Base-by-base conservation (phyloP, 2,797 vertebrate genomes). In the Pipistrellus kuhlii region DNA sequence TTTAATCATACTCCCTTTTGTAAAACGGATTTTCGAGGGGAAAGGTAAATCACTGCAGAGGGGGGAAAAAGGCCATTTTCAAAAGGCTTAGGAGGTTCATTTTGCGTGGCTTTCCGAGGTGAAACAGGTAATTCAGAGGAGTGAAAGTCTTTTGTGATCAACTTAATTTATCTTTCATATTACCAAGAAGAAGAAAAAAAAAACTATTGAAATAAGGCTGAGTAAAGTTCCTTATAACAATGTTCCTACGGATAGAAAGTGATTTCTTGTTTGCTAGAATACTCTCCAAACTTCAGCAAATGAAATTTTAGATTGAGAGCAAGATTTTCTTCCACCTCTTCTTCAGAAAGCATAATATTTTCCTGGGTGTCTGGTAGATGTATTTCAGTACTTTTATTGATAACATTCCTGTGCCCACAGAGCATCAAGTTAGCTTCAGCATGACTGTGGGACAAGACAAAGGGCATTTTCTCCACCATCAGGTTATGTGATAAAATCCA, bases 1-100 rank as follows among this genome's bases (percentile, higher is more conserved):
- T 98, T 98, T 98, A 98, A 98, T 98, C 98, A 98, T 97, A 97
- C 98, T 98, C 98, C 97, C 97, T 97, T 98, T 98, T 98, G 98
- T 98, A 98, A 98, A 98, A 98, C 96, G 98, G 98, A 98, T 99
- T 99, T 99, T 99, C 94, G 94, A 97, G 97, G 97, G 97, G 97
- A 98, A 98, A 98, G 98, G 99, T 99, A 99, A 99, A 99, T 99
- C 98, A 99, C 99, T 98, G 98, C 99, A 98, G 98, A 99, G 98
- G 96, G 38, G 25, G 46, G 10, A 12, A 69, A 99, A 99, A 99
- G 99, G 99, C 99, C 99, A 99, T 98, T 98, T 98, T 98, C 97
- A 98, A 99, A 99, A 98, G 98, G 98, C 97, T 98, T 98, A 98
- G 98, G 98, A 99, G 98, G 97, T 98, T 98, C 98, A 99, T 98